phyloP scores from a whole-genome alignment of 2,888 invertebrate species.

The Celastrina argiolus region DNA sequence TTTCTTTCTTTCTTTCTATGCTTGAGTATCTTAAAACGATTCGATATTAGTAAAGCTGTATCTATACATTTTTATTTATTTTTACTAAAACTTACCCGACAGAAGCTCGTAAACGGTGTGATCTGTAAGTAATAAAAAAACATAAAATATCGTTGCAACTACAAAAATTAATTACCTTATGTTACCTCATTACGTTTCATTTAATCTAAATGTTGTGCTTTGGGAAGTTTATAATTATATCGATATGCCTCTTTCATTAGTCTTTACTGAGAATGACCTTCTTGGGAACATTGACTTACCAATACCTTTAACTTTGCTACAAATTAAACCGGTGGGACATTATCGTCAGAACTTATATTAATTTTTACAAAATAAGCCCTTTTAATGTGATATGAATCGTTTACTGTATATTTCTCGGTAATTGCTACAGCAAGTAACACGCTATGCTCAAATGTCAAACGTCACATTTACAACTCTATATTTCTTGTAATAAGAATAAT shows the following conservation, averaged over 20 bases:
- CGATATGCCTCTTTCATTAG: background rate
- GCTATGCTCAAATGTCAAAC: background rate
- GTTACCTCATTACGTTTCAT: background rate
- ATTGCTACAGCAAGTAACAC: background rate
- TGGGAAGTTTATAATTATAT: too few species aligned
- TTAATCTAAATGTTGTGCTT: too few species aligned
- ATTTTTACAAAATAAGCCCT: background rate
- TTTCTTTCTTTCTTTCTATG: too few species aligned
- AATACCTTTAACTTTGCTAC: background rate
- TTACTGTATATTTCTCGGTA: constrained; percentile 3
- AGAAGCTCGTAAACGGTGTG: constrained; percentile 91
- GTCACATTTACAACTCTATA: background rate
- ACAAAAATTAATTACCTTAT: background rate
- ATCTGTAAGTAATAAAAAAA: constrained; percentile 81
- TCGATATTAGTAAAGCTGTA: too few species aligned
- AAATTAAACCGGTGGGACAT: background rate
- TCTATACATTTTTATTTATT: too few species aligned
- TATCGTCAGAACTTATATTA: constrained; percentile 5
- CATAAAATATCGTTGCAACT: constrained; percentile 14
- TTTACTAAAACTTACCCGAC: constrained; percentile 81
- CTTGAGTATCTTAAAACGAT: too few species aligned
- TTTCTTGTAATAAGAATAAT: background rate
- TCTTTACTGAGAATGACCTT: background rate
- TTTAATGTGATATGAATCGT: background rate
- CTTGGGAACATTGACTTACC: background rate